phyloP scores from a whole-genome alignment of 2,888 invertebrate species.

The Xestia xanthographa region DNA sequence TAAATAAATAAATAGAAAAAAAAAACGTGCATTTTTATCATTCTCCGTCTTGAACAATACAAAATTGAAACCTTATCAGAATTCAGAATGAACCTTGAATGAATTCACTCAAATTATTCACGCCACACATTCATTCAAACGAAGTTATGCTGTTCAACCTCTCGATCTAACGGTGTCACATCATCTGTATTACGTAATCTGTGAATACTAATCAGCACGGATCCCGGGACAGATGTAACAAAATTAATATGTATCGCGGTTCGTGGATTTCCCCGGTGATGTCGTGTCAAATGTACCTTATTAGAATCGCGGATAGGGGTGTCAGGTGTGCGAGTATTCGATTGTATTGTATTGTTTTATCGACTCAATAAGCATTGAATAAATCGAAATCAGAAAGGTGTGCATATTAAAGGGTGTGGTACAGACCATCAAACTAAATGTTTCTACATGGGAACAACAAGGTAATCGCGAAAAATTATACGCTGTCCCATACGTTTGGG shows the following conservation, averaged over 20 bases:
- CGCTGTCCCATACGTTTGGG: neutral
- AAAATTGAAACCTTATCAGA: neutral
- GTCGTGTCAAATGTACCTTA: conserved; percentile 70
- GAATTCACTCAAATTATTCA: conserved; percentile 36
- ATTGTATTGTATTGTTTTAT: conserved; percentile 12
- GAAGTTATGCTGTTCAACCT: conserved; percentile 46
- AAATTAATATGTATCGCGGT: conserved; percentile 72
- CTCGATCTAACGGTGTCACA: conserved; percentile 32
- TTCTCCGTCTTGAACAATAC: neutral
- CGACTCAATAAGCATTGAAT: too few relatives aligned
- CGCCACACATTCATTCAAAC: conserved; percentile 12
- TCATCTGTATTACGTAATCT: conserved; percentile 67
- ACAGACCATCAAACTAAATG: neutral
- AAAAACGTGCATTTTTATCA: neutral
- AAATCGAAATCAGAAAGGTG: too few relatives aligned
- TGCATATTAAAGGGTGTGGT: neutral
- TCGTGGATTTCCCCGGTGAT: conserved; percentile 71
- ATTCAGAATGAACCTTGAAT: conserved; percentile 5
- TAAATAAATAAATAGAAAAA: too few relatives aligned
- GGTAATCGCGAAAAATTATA: neutral
- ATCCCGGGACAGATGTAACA: conserved; percentile 64
- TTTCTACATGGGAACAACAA: neutral
- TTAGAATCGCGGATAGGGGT: conserved; percentile 61
- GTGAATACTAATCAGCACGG: conserved; percentile 66
- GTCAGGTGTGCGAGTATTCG: conserved; percentile 26